Evolutionary conservation across 2,888 invertebrate species (phyloP).

Genomic region (Tipula unca): DNA sequence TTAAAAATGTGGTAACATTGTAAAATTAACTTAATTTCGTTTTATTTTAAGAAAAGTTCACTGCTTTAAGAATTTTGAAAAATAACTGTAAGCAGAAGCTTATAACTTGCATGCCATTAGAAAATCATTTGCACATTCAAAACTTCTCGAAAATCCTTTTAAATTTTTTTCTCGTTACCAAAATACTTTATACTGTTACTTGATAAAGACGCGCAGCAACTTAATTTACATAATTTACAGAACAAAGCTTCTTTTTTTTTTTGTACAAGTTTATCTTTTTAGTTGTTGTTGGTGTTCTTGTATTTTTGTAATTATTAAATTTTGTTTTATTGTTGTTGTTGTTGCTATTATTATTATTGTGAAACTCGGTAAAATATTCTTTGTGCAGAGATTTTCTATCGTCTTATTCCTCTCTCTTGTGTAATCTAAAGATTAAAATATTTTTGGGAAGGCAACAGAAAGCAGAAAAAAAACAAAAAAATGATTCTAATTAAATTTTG

Average conservation of each 20-base stretch:
- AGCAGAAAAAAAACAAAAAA: background rate
- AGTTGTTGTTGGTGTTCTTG: background rate
- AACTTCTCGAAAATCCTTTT: too few species aligned
- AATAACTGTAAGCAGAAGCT: too few species aligned
- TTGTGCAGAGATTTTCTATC: background rate
- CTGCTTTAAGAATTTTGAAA: too few species aligned
- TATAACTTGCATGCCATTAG: too few species aligned
- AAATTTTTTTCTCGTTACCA: too few species aligned
- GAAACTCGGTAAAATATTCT: background rate
- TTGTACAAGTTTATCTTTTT: background rate
- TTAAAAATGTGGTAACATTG: too few species aligned
- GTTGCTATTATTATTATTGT: background rate
- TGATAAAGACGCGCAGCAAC: background rate
- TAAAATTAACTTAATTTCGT: too few species aligned
- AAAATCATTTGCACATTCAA: too few species aligned
- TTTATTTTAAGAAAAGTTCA: too few species aligned
- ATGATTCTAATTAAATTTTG: background rate
- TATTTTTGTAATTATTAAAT: constrained; percentile 8
- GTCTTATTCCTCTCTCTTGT: background rate
- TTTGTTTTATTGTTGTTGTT: background rate
- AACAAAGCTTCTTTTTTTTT: background rate
- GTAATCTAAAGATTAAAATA: background rate
- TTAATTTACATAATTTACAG: background rate
- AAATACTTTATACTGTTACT: background rate
- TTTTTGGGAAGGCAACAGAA: background rate